A percentile compares a stretch with the other conserved stretches of the same genome.
These are phyloP conservation scores for Acleris cristana DNA, from an alignment of 2,888 invertebrate genomes.

Conservation along the genomic window DNA sequence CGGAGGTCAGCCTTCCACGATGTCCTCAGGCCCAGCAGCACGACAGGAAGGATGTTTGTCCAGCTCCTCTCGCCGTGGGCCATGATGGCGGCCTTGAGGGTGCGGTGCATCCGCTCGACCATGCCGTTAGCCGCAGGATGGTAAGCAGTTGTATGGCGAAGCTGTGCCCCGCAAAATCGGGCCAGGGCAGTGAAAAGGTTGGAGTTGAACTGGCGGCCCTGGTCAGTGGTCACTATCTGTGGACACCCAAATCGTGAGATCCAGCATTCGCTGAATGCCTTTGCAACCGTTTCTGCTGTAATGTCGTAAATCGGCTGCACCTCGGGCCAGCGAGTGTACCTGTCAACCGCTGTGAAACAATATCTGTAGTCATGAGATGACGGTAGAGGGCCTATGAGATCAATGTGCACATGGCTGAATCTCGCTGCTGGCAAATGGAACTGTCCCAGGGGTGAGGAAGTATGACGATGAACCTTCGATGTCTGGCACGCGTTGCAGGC, in stretches of 20 bases:
- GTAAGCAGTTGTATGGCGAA: slow-evolving; percentile 5
- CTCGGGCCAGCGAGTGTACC: slow-evolving; percentile 40
- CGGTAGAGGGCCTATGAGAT: background rate
- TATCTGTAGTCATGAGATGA: background rate
- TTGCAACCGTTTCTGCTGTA: slow-evolving; percentile 47
- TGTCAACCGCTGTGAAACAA: slow-evolving; percentile 39
- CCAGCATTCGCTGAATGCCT: slow-evolving; percentile 52
- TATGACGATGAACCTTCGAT: slow-evolving; percentile 1
- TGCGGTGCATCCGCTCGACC: slow-evolving; percentile 25
- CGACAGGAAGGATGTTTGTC: slow-evolving; percentile 49
- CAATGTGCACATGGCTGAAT: slow-evolving; percentile 1
- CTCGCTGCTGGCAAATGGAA: background rate
- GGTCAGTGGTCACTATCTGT: slow-evolving; percentile 51
- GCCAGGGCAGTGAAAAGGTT: slow-evolving; percentile 31
- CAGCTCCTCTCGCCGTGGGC: slow-evolving; percentile 41
- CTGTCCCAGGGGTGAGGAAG: background rate
- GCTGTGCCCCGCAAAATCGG: background rate
- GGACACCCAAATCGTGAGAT: slow-evolving; percentile 59
- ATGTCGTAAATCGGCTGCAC: background rate
- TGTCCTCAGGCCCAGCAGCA: slow-evolving; percentile 42
- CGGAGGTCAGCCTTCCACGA: slow-evolving; percentile 47
- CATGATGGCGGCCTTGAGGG: slow-evolving; percentile 13
- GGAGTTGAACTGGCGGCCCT: slow-evolving; percentile 43
- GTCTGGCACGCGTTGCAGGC: background rate
- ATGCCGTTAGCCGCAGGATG: slow-evolving; percentile 29